Conservation (phyloP, 2,797 vertebrate genomes). For the Anomalospiza imberbis region DNA sequence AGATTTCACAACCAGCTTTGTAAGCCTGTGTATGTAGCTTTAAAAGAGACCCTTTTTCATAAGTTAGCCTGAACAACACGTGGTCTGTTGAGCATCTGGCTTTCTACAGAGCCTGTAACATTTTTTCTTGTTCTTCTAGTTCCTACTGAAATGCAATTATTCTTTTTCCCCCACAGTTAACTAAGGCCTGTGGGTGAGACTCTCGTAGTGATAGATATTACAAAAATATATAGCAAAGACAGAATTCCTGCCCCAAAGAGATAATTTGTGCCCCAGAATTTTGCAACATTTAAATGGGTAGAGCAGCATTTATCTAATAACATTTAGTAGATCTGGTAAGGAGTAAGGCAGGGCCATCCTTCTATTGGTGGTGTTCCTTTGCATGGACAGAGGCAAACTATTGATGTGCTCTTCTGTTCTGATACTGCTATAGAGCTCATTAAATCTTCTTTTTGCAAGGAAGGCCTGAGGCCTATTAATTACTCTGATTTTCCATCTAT, state of each 20-base stretch:
- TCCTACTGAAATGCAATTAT: not conserved
- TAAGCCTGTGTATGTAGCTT: not conserved
- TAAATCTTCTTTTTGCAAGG: slow-evolving; percentile 29
- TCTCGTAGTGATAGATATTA: not conserved
- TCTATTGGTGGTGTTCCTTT: not conserved
- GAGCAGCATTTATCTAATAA: not conserved
- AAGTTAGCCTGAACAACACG: not conserved
- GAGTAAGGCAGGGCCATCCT: not conserved
- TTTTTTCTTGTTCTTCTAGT: not conserved
- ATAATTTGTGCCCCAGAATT: not conserved
- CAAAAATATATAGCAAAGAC: not conserved
- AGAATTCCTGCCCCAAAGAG: not conserved
- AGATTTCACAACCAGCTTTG: not conserved
- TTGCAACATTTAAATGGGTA: not conserved
- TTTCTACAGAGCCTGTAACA: not conserved
- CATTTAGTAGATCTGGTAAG: not conserved
- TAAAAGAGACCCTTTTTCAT: not conserved
- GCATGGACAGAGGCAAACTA: not conserved
- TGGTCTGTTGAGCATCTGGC: not conserved
- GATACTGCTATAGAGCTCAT: slow-evolving; percentile 35
- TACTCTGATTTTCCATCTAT: slow-evolving; percentile 38
- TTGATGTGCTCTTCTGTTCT: not conserved
- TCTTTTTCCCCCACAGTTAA: not conserved
- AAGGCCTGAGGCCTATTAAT: slow-evolving; percentile 51
- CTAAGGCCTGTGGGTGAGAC: not conserved